Evolutionary conservation across 1,140 invertebrate species (phyloP), one percentile per base, ranked within the genome.

Genomic region (Thaumatotibia leucotreta): DNA sequence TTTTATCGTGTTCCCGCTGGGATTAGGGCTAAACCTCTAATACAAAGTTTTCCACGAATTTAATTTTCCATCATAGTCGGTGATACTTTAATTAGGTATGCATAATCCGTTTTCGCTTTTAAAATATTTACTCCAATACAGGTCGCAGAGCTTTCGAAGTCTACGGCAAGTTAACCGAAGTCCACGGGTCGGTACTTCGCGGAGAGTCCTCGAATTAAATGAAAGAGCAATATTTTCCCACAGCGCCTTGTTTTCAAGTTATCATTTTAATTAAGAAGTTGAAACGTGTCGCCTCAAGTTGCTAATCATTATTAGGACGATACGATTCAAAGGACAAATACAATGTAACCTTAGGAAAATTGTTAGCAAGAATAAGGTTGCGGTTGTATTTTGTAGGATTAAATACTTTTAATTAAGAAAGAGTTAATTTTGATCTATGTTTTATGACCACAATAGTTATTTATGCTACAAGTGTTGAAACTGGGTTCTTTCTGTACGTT

Each of bases 151-250:
- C 49, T 45, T 64, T 4, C 23, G 6, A 49, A 35, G 63, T 64
- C 63, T 64, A 64, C 29, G 49, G 3, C 17, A 54, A 45, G 24
- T 29, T 35, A 49, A 49, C 39, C 39, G 24, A 45, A 45, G 63
- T 64, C 63, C 63, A 35, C 2, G 23, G 22, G 63, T 2, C 63
- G 33, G 35, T 64, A 35, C 24, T 32, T 24, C 39, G 32, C n/a
- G 0, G 32, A 77, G 69, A 73, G 64, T 67, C 68, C 72, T 75
- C 58, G 69, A 80, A 67, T 68, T 64, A 78, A 82, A 88, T 84
- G 77, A 74, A 86, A 88, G 76, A 80, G 72, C 85, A 83, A 86
- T 79, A 86, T 81, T 80, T 75, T 76, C 70, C 70, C 66, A 70
- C 77, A 75, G 72, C 74, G 80, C 73, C 72, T 76, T 75, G 72